Percentiles rank a stretch among this genome's conserved stretches.
These are phyloP conservation scores for Chrysodeixis includens DNA, from an alignment of 2,888 invertebrate species.

Conservation along the genomic window DNA sequence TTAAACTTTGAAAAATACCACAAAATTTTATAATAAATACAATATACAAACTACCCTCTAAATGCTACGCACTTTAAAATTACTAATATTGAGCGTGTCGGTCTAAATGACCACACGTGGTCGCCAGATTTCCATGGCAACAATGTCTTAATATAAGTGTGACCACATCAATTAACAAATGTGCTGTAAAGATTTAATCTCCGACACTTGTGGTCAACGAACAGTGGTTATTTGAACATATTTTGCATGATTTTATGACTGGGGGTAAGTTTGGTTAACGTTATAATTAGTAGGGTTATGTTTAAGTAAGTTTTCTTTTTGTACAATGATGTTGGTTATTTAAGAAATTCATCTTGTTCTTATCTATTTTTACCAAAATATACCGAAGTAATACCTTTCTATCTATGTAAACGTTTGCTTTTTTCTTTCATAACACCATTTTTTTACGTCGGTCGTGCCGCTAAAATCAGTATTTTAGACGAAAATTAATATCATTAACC, in stretches of 20 bases:
- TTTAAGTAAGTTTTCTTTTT: not conserved
- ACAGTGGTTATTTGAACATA: constrained; percentile 48
- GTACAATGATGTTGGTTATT: no score
- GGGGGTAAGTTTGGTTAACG: not conserved
- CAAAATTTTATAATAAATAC: constrained; percentile 36
- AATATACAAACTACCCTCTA: constrained; percentile 59
- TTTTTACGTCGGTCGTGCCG: no score
- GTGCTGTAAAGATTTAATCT: constrained; percentile 68
- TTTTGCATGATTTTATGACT: constrained; percentile 36
- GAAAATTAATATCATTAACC: no score
- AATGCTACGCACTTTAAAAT: constrained; percentile 61
- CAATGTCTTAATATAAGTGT: constrained; percentile 67
- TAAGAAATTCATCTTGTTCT: no score
- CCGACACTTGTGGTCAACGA: constrained; percentile 37
- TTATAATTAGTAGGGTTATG: not conserved
- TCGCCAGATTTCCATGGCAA: constrained; percentile 68
- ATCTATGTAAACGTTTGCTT: no score
- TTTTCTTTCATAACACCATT: no score
- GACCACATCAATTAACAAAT: constrained; percentile 69
- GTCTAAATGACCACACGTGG: constrained; percentile 76
- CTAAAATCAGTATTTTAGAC: no score
- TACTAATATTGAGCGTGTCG: constrained; percentile 68
- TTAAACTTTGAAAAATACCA: not conserved
- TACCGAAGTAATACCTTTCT: no score
- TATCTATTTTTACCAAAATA: no score